phyloP scores from a whole-genome alignment of 92 coral and sea anemone species.

The Ricordea florida region DNA sequence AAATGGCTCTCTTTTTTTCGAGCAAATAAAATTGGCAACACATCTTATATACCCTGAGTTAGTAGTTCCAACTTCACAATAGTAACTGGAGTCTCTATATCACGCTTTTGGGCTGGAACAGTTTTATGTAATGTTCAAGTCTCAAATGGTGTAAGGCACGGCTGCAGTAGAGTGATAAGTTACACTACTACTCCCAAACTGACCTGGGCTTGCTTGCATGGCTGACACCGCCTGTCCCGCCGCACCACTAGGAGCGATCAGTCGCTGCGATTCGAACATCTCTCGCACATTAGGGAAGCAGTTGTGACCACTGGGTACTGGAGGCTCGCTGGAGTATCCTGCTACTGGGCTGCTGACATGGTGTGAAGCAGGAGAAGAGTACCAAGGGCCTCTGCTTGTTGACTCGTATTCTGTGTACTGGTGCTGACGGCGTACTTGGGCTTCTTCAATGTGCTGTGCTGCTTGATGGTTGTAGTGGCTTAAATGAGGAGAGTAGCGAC shows the following conservation, averaged over 20 bases:
- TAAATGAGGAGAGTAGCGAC: slow-evolving; percentile 79
- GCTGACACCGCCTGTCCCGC: slow-evolving; percentile 38
- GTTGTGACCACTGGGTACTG: slow-evolving; percentile 49
- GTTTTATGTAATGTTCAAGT: neutral
- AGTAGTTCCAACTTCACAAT: slow-evolving; percentile 5
- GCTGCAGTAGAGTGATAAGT: slow-evolving; percentile 57
- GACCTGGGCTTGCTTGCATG: slow-evolving; percentile 73
- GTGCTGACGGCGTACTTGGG: slow-evolving; percentile 55
- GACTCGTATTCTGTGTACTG: slow-evolving; percentile 74
- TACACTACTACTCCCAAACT: slow-evolving; percentile 80
- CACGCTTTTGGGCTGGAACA: too few species aligned
- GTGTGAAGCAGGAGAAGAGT: slow-evolving; percentile 38
- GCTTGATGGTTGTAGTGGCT: slow-evolving; percentile 80
- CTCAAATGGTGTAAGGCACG: slow-evolving; percentile 38
- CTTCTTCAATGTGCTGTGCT: slow-evolving; percentile 50
- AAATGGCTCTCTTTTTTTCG: neutral
- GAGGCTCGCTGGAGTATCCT: slow-evolving; percentile 33
- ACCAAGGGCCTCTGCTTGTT: slow-evolving; percentile 66
- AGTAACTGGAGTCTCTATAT: too few species aligned
- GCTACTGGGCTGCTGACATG: slow-evolving; percentile 32
- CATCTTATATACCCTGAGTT: slow-evolving; percentile 9
- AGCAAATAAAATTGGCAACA: neutral
- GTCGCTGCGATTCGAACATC: slow-evolving; percentile 98
- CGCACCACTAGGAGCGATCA: slow-evolving; percentile 64
- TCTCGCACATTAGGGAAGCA: slow-evolving; percentile 97